phyloP scores from a whole-genome alignment of 2,113 vertebrate species.

The Toxotes jaculatrix region DNA sequence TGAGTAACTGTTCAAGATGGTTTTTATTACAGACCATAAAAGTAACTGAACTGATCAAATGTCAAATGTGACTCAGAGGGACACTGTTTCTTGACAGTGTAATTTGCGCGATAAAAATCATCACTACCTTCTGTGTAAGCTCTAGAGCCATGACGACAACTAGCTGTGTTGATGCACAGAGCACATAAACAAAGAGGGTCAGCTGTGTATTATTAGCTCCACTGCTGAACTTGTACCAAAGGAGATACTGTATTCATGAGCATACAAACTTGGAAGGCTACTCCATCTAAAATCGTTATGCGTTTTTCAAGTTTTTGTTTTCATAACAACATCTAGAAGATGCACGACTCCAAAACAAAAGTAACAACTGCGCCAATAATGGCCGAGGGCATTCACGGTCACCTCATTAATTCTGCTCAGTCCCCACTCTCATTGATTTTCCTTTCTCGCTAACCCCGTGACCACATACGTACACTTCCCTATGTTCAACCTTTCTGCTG shows the following conservation, averaged over 20 bases:
- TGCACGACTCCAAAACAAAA: constrained; percentile 57
- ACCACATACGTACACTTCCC: constrained; percentile 67
- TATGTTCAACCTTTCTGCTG: constrained; percentile 66
- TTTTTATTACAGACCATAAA: constrained; percentile 66
- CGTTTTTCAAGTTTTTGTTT: constrained; percentile 41
- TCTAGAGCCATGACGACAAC: constrained; percentile 8
- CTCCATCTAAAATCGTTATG: constrained; percentile 45
- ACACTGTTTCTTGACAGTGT: constrained; percentile 40
- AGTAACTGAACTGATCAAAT: constrained; percentile 61
- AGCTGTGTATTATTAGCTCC: constrained; percentile 15
- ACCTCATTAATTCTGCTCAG: constrained; percentile 69
- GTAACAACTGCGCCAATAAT: constrained; percentile 63
- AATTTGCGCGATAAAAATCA: constrained; percentile 47
- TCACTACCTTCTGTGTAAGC: constrained; percentile 7
- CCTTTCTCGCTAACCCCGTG: constrained; percentile 67
- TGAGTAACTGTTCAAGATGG: constrained; percentile 41
- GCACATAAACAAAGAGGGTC: constrained; percentile 21
- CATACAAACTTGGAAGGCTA: constrained; percentile 29
- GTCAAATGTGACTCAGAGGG: constrained; percentile 63
- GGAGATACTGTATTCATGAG: constrained; percentile 40
- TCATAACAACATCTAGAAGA: constrained; percentile 42
- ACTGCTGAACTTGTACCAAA: constrained; percentile 15
- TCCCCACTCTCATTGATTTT: constrained; percentile 75
- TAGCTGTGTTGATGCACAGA: constrained; percentile 19
- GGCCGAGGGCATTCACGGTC: constrained; percentile 54